Evolutionary conservation across 2,888 invertebrate species (phyloP).

Genomic region (Ormyrus labotus): DNA sequence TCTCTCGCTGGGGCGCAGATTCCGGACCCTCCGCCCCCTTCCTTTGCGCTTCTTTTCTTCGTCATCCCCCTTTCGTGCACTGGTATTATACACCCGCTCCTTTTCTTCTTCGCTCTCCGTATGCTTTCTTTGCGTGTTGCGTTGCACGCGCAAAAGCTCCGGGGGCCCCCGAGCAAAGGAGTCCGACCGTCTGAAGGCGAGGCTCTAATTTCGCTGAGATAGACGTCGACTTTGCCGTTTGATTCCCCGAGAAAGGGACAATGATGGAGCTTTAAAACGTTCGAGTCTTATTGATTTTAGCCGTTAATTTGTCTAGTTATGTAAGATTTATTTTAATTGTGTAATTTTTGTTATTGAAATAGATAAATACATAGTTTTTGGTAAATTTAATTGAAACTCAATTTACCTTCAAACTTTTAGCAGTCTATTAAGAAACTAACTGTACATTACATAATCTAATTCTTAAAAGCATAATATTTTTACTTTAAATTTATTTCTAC

Average conservation of each 20-base stretch:
- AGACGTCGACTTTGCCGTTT: conserved; percentile 7
- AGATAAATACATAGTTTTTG: no score
- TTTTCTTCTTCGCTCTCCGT: conserved; percentile 6
- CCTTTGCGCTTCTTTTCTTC: conserved; percentile 5
- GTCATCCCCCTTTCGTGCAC: not conserved
- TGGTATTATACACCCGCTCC: not conserved
- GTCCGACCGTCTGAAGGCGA: conserved; percentile 20
- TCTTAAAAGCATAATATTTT: no score
- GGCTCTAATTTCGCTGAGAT: conserved; percentile 49
- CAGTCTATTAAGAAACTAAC: no score
- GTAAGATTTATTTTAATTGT: no score
- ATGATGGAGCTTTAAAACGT: not conserved
- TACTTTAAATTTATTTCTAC: no score
- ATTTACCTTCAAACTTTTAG: no score
- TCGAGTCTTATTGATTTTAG: no score
- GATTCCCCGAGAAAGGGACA: not conserved
- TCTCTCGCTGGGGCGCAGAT: conserved; percentile 50
- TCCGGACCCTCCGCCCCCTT: conserved; percentile 56
- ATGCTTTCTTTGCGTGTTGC: conserved; percentile 38
- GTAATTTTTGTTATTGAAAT: no score
- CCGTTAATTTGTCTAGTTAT: no score
- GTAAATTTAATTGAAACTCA: no score
- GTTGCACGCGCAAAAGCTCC: not conserved
- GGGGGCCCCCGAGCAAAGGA: not conserved
- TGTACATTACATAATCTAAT: no score